phyloP scores from a whole-genome alignment of 2,113 vertebrate species.

The Rhynchomys soricoides region DNA sequence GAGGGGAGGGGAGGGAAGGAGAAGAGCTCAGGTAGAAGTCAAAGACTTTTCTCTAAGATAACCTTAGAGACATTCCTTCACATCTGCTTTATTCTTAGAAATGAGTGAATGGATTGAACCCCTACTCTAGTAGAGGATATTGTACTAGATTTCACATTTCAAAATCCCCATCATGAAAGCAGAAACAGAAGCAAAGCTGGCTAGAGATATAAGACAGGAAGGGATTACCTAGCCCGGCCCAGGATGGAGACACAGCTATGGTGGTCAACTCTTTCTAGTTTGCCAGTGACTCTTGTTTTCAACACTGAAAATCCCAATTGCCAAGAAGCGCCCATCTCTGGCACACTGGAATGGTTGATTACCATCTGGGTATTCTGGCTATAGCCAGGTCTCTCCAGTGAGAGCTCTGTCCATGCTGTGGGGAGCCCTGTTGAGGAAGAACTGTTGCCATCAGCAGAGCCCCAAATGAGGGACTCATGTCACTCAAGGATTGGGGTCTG shows the following conservation, averaged over 20 bases:
- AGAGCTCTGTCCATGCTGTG: neutral
- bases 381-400: neutral
- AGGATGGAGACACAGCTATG: too few species aligned
- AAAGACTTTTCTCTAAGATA: neutral
- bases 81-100: neutral
- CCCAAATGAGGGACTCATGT: neutral
- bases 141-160: neutral
- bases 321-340: neutral
- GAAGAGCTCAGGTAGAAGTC: neutral
- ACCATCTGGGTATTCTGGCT: neutral
- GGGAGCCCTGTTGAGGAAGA: neutral
- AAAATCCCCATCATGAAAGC: neutral
- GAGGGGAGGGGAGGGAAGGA: too few species aligned
- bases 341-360: neutral
- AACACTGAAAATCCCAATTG: neutral
- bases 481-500: neutral
- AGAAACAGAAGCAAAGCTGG: neutral
- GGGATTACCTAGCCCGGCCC: neutral
- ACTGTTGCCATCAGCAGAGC: neutral
- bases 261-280: neutral
- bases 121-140: neutral
- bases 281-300: neutral
- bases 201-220: neutral
- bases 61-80: neutral
- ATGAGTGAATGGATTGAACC: neutral